Base-by-base conservation (phyloP, 2,888 invertebrate species). In the Beris morrisii region DNA sequence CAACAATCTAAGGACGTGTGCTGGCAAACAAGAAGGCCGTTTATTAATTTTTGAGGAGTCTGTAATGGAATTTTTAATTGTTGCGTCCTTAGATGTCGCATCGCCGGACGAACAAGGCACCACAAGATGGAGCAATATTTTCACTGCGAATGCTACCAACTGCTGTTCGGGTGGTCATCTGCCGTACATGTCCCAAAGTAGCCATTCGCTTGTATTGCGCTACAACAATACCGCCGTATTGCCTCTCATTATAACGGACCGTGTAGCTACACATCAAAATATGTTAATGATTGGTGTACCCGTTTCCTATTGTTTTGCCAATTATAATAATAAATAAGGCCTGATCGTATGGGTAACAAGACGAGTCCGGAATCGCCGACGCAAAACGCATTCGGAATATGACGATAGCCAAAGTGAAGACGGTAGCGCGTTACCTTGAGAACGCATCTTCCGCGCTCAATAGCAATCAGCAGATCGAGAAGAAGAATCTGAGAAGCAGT, bases 231-330 rank as follows among this genome's bases (percentile, higher is more conserved):
- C 22, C 3, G 38, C 38, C 38, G 22, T 22, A 22, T 22, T 22
- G 22, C 22, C 38, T 61, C 61, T 38, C 38, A 61, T 50, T 61
- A 61, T 43, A 61, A 32, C 13, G 9, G 13, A 43, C 59, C 48
- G 31, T 50, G 48, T 32, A 45, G 22, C 32, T 44, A 58, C 58
- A 56, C 45, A 50, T 38, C 11, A 61, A 50, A 50, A 52, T 50
- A 61, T 61, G 61, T 43, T 61, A 61, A 61, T 61, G 30, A 43
- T 50, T 50, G 13, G 46, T 59, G 48, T 59, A 59, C 59, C 30
- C 48, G 15, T 59, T 50, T 31, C 46, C 59, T 48, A 59, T 59
- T 61, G 61, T 61, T 50, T 61, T 50, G 50, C 61, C 61, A 61
- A 61, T 61, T 61, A 61, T 52, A 38, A 61, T 61, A 61, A 61